Base-by-base conservation (phyloP, 2,797 vertebrate genomes). In the Lagodon rhomboides region DNA sequence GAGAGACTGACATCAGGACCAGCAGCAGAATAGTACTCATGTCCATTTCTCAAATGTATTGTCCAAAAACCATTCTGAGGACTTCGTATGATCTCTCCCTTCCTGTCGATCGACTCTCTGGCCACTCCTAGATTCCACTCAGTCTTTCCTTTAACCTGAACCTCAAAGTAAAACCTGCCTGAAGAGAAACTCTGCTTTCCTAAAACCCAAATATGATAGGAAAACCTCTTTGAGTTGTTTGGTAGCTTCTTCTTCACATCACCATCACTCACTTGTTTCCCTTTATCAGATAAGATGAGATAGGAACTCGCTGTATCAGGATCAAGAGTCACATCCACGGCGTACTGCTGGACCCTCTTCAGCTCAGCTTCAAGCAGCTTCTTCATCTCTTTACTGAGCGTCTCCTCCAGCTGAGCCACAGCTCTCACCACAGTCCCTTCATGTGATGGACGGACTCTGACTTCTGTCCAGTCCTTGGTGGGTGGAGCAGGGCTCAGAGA, bases 171-270 rank as follows among this genome's bases (percentile, higher is more conserved):
- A 60, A 60, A 60, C 13, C 12, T 60, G 12, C 58, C 34, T 15
- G 58, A 60, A 38, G 30, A 59, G 18, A 59, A 59, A 38, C 56
- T 38, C 30, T 59, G 30, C 18, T 59, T 59, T n/a, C 18, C 56
- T 3, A n/a, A 59, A 3, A 59, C 30, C 3, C 30, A 38, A 7
- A 7, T 0, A 12, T 4, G 0, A 12, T 0, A 0, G 15, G 16
- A 56, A 56, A 56, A 68, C 2, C 66, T 62, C 18, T 46, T 10
- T 62, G 49, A 41, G 1, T 61, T 68, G 49, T 69, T 11, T 55
- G 56, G 23, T 0, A 59, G 9, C 3, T 25, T 46, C 1, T n/a
- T 53, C 25, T 1, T 3, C 6, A 58, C 30, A 46, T 66, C 56
- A 20, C 12, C 0, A 23, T 13, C 0, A 2, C n/a, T 4, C 0